phyloP scores from a whole-genome alignment of 2,888 invertebrate species.

The Plagodis dolabraria region DNA sequence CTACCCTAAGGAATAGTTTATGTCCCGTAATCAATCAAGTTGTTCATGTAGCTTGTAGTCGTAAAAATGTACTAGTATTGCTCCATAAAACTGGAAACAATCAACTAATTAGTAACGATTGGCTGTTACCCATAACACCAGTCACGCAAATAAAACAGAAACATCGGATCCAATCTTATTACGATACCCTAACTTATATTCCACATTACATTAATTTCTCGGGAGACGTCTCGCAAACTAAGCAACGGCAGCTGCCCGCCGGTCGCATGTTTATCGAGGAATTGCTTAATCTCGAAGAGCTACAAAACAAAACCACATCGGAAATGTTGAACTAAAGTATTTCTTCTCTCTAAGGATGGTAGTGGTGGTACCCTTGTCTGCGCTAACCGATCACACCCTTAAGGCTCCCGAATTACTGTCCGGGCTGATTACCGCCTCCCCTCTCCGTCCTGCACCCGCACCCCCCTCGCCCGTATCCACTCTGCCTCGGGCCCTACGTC shows the following conservation, averaged over 20 bases:
- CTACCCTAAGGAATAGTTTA: conserved; percentile 18
- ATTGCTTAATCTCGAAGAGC: conserved; percentile 82
- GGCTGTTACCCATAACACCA: conserved; percentile 62
- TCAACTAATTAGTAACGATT: conserved; percentile 45
- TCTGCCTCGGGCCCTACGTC: conserved; percentile 68
- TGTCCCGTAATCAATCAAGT: conserved; percentile 26
- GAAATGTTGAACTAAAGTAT: conserved; percentile 83
- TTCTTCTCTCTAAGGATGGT: conserved; percentile 81
- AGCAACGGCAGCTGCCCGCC: conserved; percentile 75
- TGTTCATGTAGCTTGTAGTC: conserved; percentile 28
- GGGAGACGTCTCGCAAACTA: conserved; percentile 77
- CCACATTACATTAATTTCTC: conserved; percentile 81
- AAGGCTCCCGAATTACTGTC: conserved; percentile 83
- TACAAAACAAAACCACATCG: conserved; percentile 83
- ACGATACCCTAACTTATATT: conserved; percentile 71
- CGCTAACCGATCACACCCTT: conserved; percentile 83
- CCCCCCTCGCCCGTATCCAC: conserved; percentile 45
- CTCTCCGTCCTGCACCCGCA: conserved; percentile 48
- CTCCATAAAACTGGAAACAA: conserved; percentile 37
- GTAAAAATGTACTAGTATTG: conserved; percentile 30
- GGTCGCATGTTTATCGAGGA: conserved; percentile 81
- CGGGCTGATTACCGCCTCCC: conserved; percentile 76
- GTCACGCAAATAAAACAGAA: conserved; percentile 67
- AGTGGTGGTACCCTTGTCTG: conserved; percentile 81
- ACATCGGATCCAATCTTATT: conserved; percentile 73